These are phyloP conservation scores for Onychostoma macrolepis DNA, from an alignment of 2,113 vertebrate species.

Conservation along the genomic window DNA sequence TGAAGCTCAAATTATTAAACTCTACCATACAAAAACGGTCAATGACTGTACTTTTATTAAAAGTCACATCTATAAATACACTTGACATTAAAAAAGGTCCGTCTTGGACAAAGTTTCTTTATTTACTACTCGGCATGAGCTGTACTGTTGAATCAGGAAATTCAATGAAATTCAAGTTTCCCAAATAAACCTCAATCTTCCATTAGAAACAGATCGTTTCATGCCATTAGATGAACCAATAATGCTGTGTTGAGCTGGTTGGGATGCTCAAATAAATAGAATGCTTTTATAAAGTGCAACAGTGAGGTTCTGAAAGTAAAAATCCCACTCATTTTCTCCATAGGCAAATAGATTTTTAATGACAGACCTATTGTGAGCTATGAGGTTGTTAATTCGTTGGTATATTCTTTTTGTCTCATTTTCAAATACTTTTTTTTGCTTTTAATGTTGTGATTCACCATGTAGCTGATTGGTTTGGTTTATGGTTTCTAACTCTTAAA, in stretches of 20 bases:
- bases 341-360: background rate
- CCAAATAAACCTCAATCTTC: background rate
- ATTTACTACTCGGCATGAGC: background rate
- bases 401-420: background rate
- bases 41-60: background rate
- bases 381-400: background rate
- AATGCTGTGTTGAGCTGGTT: background rate
- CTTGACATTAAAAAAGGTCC: constrained; percentile 12
- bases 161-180: background rate
- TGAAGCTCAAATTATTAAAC: background rate
- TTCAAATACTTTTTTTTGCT: background rate
- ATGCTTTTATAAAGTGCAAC: background rate
- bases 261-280: background rate
- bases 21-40: background rate
- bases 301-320: background rate
- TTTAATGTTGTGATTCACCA: background rate
- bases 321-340: background rate
- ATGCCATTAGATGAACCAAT: background rate
- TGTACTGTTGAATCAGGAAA: background rate
- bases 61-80: constrained; percentile 19
- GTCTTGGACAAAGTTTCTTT: background rate
- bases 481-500: background rate
- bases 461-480: background rate
- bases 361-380: background rate
- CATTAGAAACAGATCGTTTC: background rate